phyloP scores from a whole-genome alignment of 2,888 invertebrate species.

The Orthonevra nobilis region DNA sequence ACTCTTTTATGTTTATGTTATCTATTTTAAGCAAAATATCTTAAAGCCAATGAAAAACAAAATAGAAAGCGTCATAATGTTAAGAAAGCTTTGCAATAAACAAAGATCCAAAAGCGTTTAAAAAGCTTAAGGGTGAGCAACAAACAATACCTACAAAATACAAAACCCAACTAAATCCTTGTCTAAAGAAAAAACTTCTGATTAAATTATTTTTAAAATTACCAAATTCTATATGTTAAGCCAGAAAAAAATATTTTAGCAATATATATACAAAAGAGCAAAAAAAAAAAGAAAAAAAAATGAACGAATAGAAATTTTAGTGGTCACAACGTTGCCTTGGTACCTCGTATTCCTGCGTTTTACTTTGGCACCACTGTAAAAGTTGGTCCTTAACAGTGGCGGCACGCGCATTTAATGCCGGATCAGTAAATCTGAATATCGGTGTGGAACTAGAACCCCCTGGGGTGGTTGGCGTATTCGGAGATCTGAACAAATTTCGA shows the following conservation, averaged over 20 bases:
- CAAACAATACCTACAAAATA: conserved; percentile 2
- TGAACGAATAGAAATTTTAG: conserved; percentile 37
- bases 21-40: conserved; percentile 21
- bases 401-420: conserved; percentile 93
- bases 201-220: conserved; percentile 2
- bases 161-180: conserved; percentile 11
- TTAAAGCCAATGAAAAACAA: conserved; percentile 37
- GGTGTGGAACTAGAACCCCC: conserved; percentile 84
- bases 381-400: conserved; percentile 97
- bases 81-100: conserved; percentile 35
- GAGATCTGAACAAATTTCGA: conserved; percentile 85
- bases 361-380: conserved; percentile 97
- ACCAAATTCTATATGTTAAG: conserved; percentile 13
- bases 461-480: conserved; percentile 86
- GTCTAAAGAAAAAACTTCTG: not conserved
- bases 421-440: conserved; percentile 95
- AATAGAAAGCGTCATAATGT: conserved; percentile 39
- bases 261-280: conserved; percentile 35
- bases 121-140: conserved; percentile 6
- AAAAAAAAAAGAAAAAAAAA: conserved; percentile 42
- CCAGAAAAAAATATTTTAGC: conserved; percentile 23
- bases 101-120: conserved; percentile 14
- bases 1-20: not conserved
- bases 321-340: conserved; percentile 68
- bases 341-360: conserved; percentile 99